Evolutionary conservation across 2,113 vertebrate species (phyloP).

Genomic region (Alligator sinensis): DNA sequence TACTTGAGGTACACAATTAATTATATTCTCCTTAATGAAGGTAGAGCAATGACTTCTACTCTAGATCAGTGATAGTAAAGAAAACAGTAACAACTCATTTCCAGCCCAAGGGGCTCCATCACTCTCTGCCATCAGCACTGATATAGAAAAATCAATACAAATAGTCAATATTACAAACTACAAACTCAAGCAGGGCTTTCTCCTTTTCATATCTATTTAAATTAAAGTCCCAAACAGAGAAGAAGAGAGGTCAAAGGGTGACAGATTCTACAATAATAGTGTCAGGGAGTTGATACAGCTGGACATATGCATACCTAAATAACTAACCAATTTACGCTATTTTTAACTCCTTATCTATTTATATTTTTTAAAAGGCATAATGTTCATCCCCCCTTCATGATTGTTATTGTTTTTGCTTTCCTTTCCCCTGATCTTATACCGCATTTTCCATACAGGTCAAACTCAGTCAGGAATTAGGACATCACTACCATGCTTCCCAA

Average conservation of each 20-base stretch:
- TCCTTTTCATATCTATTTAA: background rate
- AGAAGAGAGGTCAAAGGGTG: background rate
- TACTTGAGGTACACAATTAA: background rate
- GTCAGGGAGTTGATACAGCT: background rate
- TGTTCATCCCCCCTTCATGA: fast-evolving
- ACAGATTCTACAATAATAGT: background rate
- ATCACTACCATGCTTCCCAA: background rate
- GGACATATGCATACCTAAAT: background rate
- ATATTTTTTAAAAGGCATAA: background rate
- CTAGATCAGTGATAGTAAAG: background rate
- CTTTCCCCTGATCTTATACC: background rate
- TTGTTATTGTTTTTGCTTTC: background rate
- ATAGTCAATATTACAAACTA: background rate
- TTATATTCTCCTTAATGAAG: background rate
- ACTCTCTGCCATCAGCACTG: background rate
- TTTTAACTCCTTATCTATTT: background rate
- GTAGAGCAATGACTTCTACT: background rate
- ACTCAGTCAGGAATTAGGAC: background rate
- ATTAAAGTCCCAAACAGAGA: background rate
- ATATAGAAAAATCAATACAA: background rate
- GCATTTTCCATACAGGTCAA: background rate
- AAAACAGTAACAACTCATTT: background rate
- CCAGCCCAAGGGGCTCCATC: background rate
- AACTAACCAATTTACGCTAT: background rate
- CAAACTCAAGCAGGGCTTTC: background rate